These are phyloP conservation scores for Desmophyllum pertusum DNA, from an alignment of 92 coral and sea anemone genomes.

Conservation along the genomic window DNA sequence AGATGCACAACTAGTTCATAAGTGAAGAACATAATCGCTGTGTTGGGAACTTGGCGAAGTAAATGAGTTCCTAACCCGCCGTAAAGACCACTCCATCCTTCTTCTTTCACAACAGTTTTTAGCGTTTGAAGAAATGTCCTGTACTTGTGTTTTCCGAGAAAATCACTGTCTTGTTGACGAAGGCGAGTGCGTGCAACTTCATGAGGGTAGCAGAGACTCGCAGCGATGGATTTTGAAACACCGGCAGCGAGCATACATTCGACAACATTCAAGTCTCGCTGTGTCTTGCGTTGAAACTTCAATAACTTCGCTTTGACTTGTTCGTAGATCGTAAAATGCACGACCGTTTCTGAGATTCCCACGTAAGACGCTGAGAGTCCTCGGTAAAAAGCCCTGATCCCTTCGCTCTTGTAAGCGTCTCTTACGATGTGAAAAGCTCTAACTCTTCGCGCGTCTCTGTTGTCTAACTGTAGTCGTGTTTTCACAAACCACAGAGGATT, in stretches of 20 bases:
- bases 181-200: constrained; percentile 95
- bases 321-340: constrained; percentile 93
- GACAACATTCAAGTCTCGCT: constrained; percentile 59
- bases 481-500: constrained; percentile 95
- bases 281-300: constrained; percentile 47
- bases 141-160: constrained; percentile 76
- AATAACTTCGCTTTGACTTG: constrained; percentile 64
- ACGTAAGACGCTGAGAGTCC: constrained; percentile 96
- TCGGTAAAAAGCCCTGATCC: constrained; percentile 89
- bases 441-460: constrained; percentile 61
- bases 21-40: constrained; percentile 89
- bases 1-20: constrained; percentile 87
- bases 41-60: constrained; percentile 93
- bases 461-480: constrained; percentile 90
- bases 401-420: constrained; percentile 84
- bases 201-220: constrained; percentile 91
- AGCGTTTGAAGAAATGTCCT: constrained; percentile 78
- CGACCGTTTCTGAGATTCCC: constrained; percentile 92
- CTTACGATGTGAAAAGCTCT: constrained; percentile 67
- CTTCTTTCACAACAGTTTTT: constrained; percentile 77
- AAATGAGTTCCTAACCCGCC: constrained; percentile 93
- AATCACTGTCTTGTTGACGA: constrained; percentile 88
- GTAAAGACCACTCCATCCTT: constrained; percentile 86
- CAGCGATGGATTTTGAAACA: constrained; percentile 85
- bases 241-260: constrained; percentile 94